Conservation (phyloP, 2,113 vertebrate genomes). For the Oxyruncus cristatus region DNA sequence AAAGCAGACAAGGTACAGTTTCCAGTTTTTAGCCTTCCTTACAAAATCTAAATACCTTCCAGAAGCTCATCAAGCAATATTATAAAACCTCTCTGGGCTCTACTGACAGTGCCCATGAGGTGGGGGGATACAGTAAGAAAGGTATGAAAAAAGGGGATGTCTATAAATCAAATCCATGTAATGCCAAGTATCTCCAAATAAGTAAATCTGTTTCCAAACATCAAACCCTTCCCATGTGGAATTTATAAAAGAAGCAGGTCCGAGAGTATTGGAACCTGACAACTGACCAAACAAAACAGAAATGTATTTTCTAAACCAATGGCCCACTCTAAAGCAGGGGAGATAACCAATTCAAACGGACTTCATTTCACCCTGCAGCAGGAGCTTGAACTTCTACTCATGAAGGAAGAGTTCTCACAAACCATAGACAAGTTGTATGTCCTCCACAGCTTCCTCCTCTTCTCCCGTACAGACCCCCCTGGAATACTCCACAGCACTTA, state of each 20-base stretch:
- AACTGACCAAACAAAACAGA: not conserved
- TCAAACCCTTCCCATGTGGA: not conserved
- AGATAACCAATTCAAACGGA: not conserved
- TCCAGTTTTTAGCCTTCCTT: not conserved
- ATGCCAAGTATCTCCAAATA: not conserved
- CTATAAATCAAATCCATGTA: not conserved
- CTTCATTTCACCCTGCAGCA: not conserved
- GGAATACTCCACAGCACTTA: not conserved
- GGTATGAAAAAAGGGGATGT: not conserved
- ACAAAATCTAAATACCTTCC: not conserved
- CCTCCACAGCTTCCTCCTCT: not conserved
- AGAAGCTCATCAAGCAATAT: not conserved
- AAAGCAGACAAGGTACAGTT: not conserved
- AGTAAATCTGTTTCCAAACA: not conserved
- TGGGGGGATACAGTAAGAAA: not conserved
- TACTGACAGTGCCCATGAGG: not conserved
- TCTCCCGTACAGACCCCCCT: not conserved
- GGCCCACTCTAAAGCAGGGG: not conserved
- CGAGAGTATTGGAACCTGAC: not conserved
- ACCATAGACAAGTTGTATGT: not conserved
- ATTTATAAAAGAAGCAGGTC: not conserved
- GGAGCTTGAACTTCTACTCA: not conserved
- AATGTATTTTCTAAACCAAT: not conserved
- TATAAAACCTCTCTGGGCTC: not conserved
- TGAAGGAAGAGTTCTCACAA: not conserved